These are phyloP conservation scores for Drosophila bunnanda DNA, from an alignment of 2,888 invertebrate genomes.

Conservation along the genomic window DNA sequence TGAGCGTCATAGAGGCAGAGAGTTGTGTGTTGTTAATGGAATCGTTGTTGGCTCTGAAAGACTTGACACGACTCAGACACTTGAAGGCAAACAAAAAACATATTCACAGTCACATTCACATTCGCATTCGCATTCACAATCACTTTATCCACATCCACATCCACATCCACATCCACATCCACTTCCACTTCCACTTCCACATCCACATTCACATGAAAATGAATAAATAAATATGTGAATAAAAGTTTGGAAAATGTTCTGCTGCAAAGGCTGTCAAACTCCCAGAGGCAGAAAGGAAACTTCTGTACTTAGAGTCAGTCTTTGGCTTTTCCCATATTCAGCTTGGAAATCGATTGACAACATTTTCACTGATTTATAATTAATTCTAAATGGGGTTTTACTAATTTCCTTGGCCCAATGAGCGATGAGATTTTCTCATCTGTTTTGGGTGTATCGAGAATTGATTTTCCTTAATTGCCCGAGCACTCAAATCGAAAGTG, in stretches of 20 bases:
- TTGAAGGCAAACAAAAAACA: conserved; percentile 24
- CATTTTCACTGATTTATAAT: conserved; percentile 43
- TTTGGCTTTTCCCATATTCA: conserved; percentile 23
- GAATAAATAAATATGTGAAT: conserved; percentile 50
- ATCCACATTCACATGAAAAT: conserved; percentile 13
- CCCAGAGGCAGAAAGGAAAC: conserved; percentile 9
- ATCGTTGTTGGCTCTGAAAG: conserved; percentile 42
- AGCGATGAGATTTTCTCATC: conserved; percentile 43
- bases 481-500: conserved; percentile 29
- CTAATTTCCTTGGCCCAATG: conserved; percentile 29
- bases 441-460: conserved; percentile 14
- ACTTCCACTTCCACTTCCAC: neutral
- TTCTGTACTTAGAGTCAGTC: conserved; percentile 12
- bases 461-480: conserved; percentile 33
- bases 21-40: conserved; percentile 43
- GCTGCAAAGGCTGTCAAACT: conserved; percentile 6
- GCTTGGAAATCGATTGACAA: conserved; percentile 42
- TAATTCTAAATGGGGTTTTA: conserved; percentile 37
- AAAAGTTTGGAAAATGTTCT: conserved; percentile 44
- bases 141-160: conserved; percentile 13
- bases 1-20: conserved; percentile 32
- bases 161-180: neutral
- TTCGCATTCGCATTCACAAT: conserved; percentile 9
- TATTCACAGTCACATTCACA: conserved; percentile 8
- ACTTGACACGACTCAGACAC: conserved; percentile 44